Base-by-base conservation (phyloP, 2,113 vertebrate species). In the Donacobius atricapilla region DNA sequence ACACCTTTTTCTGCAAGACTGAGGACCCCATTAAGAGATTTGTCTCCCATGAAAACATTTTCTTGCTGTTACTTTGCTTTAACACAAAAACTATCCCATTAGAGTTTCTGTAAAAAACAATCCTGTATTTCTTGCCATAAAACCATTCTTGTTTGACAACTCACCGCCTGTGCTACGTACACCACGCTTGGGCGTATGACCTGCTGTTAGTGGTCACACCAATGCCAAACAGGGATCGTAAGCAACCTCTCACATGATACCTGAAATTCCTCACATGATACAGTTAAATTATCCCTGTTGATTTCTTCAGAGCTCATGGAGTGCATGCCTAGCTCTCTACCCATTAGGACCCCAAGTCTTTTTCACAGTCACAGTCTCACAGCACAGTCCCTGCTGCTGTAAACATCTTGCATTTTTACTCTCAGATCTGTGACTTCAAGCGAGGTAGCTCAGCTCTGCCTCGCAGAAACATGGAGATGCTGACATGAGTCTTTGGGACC, bases 101-200 rank as follows among this genome's bases (percentile, higher is more conserved):
- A 39, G n/a, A 3, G 15, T 70, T 73, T 53, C 58, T 78, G 27
- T 28, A 83, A 19, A 64, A 87, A 78, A 39, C 33, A 87, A 84
- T 22, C 14, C 2, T 2, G 0, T 63, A 75, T 39, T 78, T 73
- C 39, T 65, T 35, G 35, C 16, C 13, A n/a, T 50, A 83, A 86
- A 69, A 11, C 6, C 40, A 56, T n/a, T 37, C 28, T 4, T 33
- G n/a, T 45, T 77, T 69, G 45, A 37, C 63, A 73, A 37, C 23
- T 35, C 3, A 17, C 11, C 0, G 0, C 47, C 37, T 71, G n/a
- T 2, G 4, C 50, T 51, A 68, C 0, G 0, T 12, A 53, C 7
- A 45, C 30, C 31, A 42, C 0, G 2, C 44, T 28, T 6, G 3
- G 6, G 3, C 5, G 15, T 56, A 68, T 8, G 18, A 90, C 19